phyloP scores from a whole-genome alignment of 2,888 invertebrate genomes.

The Coecobrya sp. region DNA sequence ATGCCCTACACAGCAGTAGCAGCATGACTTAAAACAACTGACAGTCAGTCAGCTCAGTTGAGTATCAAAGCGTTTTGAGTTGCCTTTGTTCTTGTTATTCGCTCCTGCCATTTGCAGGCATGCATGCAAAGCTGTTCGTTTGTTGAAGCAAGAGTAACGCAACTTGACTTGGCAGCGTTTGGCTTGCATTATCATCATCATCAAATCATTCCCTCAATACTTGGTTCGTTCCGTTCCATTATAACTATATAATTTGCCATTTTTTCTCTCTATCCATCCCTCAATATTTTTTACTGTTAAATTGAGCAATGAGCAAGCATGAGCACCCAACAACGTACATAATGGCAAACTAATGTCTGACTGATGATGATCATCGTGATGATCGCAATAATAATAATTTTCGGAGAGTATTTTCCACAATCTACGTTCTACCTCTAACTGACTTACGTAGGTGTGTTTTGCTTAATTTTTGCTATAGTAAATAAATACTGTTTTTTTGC shows the following conservation, averaged over 20 bases:
- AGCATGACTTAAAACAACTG: conserved; percentile 15
- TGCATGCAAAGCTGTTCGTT: neutral
- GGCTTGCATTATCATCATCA: neutral
- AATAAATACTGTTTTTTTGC: conserved; percentile 12
- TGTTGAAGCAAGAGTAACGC: neutral
- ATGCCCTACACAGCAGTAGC: conserved; percentile 46
- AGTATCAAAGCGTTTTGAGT: conserved; percentile 22
- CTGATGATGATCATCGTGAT: neutral
- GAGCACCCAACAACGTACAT: neutral
- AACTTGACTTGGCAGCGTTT: conserved; percentile 3
- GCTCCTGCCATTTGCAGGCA: neutral
- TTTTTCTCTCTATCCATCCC: conserved; percentile 4
- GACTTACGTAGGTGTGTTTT: conserved; percentile 6
- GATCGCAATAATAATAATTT: neutral
- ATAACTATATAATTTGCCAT: neutral
- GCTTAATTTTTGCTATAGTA: conserved; percentile 11
- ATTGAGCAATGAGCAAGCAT: conserved; percentile 19
- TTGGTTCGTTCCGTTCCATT: neutral
- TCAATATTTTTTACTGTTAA: neutral
- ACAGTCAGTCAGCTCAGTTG: neutral
- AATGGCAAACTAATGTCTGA: neutral
- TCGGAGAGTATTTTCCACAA: neutral
- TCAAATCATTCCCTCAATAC: neutral
- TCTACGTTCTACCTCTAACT: neutral
- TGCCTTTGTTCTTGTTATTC: conserved; percentile 36